A percentile compares a stretch with the other conserved stretches of the same genome.
Evolutionary conservation across 2,797 vertebrate genomes (phyloP).

Genomic region (Clangula hyemalis): DNA sequence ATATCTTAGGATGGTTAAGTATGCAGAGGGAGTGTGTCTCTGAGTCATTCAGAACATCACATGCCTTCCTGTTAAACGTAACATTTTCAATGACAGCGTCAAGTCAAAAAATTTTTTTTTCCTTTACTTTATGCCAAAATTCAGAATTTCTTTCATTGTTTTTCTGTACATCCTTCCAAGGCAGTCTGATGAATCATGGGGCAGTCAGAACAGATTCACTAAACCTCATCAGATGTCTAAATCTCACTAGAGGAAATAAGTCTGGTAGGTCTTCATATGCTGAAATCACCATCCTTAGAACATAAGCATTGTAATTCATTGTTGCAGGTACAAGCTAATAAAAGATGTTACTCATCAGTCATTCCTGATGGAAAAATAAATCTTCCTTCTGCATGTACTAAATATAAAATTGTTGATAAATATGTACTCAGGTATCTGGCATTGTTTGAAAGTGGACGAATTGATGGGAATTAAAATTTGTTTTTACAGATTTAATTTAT

Average conservation of each 20-base stretch:
- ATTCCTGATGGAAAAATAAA: neutral
- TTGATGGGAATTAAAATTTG: neutral
- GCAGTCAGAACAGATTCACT: neutral
- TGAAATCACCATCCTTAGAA: neutral
- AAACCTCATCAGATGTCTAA: neutral
- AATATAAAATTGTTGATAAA: neutral
- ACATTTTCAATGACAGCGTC: neutral
- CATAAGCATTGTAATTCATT: neutral
- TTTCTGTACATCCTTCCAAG: neutral
- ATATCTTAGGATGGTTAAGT: neutral
- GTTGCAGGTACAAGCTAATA: neutral
- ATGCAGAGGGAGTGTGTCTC: neutral
- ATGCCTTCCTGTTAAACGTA: neutral
- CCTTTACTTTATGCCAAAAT: neutral
- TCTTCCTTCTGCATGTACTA: neutral
- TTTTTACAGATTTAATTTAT: neutral
- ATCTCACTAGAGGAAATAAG: neutral
- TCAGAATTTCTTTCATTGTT: neutral
- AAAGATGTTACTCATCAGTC: neutral
- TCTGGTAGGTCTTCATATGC: fast-evolving
- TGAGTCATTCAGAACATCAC: neutral
- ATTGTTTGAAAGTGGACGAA: neutral
- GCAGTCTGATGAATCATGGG: neutral
- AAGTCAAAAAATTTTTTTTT: neutral
- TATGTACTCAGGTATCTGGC: neutral